phyloP scores from a whole-genome alignment of 2,888 invertebrate species.

The Epirrhoe alternata region DNA sequence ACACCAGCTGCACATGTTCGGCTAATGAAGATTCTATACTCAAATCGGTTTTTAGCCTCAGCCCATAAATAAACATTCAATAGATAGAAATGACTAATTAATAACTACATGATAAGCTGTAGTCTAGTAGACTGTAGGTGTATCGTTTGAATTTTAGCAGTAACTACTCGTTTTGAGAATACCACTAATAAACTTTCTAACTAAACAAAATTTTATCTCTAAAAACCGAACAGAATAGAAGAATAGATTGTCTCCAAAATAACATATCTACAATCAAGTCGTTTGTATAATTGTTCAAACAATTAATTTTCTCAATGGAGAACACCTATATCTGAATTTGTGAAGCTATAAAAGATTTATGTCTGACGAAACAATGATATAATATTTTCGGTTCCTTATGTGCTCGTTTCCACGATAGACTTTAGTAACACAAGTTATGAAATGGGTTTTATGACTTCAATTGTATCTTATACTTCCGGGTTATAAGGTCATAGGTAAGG shows the following conservation, averaged over 20 bases:
- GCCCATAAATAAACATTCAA: too few species aligned
- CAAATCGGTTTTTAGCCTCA: too few species aligned
- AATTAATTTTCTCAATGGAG: slow-evolving; percentile 31
- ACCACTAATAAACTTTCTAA: too few species aligned
- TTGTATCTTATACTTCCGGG: slow-evolving; percentile 34
- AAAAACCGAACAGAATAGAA: not conserved
- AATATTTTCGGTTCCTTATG: slow-evolving; percentile 14
- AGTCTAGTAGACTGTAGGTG: too few species aligned
- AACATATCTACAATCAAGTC: slow-evolving; percentile 3
- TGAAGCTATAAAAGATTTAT: slow-evolving; percentile 16
- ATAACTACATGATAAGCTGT: too few species aligned
- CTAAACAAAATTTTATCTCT: not conserved
- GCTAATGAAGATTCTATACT: not conserved
- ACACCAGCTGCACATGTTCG: slow-evolving; percentile 6
- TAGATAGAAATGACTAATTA: too few species aligned
- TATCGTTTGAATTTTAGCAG: too few species aligned
- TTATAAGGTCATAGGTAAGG: slow-evolving; percentile 54
- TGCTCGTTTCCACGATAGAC: slow-evolving; percentile 9
- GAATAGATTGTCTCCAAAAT: not conserved
- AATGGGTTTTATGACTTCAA: slow-evolving; percentile 16
- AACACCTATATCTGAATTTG: slow-evolving; percentile 18
- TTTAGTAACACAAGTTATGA: slow-evolving; percentile 15
- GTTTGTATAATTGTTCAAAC: slow-evolving; percentile 20
- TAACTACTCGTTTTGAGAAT: not conserved
- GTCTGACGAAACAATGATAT: slow-evolving; percentile 19